Evolutionary conservation across 2,113 vertebrate species (phyloP).

Genomic region (Garra rufa): DNA sequence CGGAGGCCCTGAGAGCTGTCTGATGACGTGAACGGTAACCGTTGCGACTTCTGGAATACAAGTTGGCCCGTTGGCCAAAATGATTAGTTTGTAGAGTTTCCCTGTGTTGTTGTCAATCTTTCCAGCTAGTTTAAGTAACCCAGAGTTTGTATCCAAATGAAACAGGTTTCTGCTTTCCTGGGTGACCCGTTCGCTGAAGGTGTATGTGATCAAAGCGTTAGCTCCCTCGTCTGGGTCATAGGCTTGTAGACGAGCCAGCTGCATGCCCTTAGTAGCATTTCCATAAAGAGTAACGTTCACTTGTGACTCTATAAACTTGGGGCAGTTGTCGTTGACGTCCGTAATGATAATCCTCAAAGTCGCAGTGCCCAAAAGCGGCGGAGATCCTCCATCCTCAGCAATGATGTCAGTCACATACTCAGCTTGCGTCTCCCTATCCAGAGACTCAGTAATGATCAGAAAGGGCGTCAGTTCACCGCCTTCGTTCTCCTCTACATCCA

Average conservation of each 20-base stretch:
- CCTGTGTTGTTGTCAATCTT: slow-evolving; percentile 81
- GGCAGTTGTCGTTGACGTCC: slow-evolving; percentile 96
- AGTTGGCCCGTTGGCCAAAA: slow-evolving; percentile 88
- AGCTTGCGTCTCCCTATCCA: slow-evolving; percentile 88
- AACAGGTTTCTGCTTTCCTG: slow-evolving; percentile 85
- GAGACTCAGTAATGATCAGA: slow-evolving; percentile 86
- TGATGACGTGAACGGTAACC: slow-evolving; percentile 83
- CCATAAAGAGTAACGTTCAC: slow-evolving; percentile 88
- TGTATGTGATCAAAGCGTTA: slow-evolving; percentile 90
- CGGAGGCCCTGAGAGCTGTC: slow-evolving; percentile 84
- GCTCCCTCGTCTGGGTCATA: slow-evolving; percentile 87
- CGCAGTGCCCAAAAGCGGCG: slow-evolving; percentile 87
- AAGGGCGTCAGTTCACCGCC: slow-evolving; percentile 91
- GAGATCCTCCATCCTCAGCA: slow-evolving; percentile 92
- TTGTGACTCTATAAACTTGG: slow-evolving; percentile 84
- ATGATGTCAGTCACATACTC: slow-evolving; percentile 91
- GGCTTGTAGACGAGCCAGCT: slow-evolving; percentile 81
- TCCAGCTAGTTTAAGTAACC: slow-evolving; percentile 81
- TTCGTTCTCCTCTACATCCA: slow-evolving; percentile 96
- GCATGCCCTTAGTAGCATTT: slow-evolving; percentile 85
- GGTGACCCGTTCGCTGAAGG: slow-evolving; percentile 92
- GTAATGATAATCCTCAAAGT: slow-evolving; percentile 90
- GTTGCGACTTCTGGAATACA: slow-evolving; percentile 93
- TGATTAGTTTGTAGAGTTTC: slow-evolving; percentile 84
- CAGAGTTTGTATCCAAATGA: slow-evolving; percentile 83